Conservation (phyloP, 2,888 invertebrate species). For the Conops quadrifasciatus region DNA sequence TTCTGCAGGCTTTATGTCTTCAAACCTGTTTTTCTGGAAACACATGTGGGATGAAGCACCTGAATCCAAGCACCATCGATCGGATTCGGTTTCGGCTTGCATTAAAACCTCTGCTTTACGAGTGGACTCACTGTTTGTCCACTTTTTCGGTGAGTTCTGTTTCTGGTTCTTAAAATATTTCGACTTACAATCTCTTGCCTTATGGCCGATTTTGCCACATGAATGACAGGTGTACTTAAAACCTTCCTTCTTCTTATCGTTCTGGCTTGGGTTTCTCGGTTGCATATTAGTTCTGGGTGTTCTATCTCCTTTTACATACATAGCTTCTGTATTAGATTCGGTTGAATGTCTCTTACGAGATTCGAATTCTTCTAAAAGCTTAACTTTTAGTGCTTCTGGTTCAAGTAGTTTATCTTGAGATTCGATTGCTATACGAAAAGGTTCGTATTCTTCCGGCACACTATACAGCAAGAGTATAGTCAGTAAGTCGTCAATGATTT, state of each 20-base stretch:
- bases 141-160: not conserved
- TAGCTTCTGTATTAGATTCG: too few relatives aligned
- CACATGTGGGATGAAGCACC: too few relatives aligned
- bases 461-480: too few relatives aligned
- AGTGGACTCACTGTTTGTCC: not conserved
- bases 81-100: not conserved
- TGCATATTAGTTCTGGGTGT: not conserved
- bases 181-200: constrained; percentile 11
- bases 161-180: constrained; percentile 13
- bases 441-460: too few relatives aligned
- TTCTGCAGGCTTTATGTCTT: not conserved
- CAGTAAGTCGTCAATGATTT: constrained; percentile 7
- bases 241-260: not conserved
- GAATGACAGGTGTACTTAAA: constrained; percentile 15
- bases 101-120: not conserved
- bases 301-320: too few relatives aligned
- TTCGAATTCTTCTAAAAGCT: too few relatives aligned
- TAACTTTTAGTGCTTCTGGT: too few relatives aligned
- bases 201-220: constrained; percentile 17
- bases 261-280: constrained; percentile 6
- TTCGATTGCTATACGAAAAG: too few relatives aligned
- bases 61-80: too few relatives aligned
- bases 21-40: constrained; percentile 16
- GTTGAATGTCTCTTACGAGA: too few relatives aligned
- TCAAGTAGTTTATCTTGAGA: too few relatives aligned